These are phyloP conservation scores for Bimastos eiseni DNA, from an alignment of 2,888 invertebrate genomes.

Conservation along the genomic window DNA sequence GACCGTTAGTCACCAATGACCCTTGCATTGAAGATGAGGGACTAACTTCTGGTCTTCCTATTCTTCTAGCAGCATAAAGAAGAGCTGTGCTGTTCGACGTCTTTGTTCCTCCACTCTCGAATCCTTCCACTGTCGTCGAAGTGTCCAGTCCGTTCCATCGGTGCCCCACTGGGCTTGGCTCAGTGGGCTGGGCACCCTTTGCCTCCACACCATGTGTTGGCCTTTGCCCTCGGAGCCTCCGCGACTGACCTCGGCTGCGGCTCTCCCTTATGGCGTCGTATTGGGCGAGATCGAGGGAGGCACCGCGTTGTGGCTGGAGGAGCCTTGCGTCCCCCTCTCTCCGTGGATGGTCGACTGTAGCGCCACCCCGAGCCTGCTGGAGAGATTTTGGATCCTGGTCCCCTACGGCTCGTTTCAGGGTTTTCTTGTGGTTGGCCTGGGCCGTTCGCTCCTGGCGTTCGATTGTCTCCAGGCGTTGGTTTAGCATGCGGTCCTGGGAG, in stretches of 20 bases:
- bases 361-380: background rate
- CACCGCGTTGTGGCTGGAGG: background rate
- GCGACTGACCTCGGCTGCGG: background rate
- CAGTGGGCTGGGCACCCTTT: background rate
- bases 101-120: background rate
- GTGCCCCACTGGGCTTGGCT: background rate
- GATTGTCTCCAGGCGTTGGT: background rate
- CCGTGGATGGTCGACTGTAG: background rate
- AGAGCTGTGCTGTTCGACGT: background rate
- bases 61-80: background rate
- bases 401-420: background rate
- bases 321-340: background rate
- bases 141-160: background rate
- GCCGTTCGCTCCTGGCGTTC: conserved; percentile 15
- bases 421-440: conserved; percentile 9
- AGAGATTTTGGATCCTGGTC: background rate
- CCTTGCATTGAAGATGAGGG: background rate
- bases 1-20: background rate
- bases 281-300: background rate
- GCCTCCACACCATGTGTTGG: background rate
- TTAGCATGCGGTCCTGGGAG: conserved; percentile 9
- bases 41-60: background rate
- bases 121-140: background rate
- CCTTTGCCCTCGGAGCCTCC: too few relatives aligned
- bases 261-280: background rate